Conservation (phyloP, 2,888 invertebrate genomes). For the Thumatha senex region DNA sequence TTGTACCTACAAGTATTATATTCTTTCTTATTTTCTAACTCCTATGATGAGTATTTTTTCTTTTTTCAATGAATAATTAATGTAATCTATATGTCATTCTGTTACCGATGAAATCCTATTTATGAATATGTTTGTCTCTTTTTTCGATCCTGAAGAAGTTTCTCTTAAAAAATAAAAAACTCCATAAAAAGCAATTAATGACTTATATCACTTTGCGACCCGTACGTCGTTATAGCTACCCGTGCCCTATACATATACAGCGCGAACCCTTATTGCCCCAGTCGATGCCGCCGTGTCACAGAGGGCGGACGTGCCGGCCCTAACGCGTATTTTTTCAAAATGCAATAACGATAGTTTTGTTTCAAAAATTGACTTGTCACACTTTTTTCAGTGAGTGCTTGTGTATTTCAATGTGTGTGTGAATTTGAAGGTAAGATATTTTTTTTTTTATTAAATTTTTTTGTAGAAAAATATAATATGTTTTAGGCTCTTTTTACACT, state of each 20-base stretch:
- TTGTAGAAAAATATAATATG: neutral
- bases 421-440: slow-evolving; percentile 8
- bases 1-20: no score
- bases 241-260: slow-evolving; percentile 25
- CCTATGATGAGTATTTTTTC: no score
- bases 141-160: no score
- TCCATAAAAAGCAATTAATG: neutral
- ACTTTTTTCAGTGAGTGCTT: slow-evolving; percentile 8
- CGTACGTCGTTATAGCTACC: slow-evolving; percentile 20
- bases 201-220: slow-evolving; percentile 10
- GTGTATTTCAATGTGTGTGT: slow-evolving; percentile 8
- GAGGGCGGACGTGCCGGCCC: slow-evolving; percentile 22
- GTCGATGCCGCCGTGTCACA: slow-evolving; percentile 37
- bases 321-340: slow-evolving; percentile 1
- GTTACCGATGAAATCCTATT: no score
- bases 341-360: slow-evolving; percentile 6
- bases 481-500: neutral
- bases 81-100: no score
- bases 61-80: no score
- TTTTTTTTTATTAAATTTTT: neutral
- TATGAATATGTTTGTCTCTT: no score
- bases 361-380: slow-evolving; percentile 2
- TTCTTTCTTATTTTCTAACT: no score
- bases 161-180: no score
- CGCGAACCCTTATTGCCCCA: slow-evolving; percentile 23